These are phyloP conservation scores for Callionymus lyra DNA, from an alignment of 2,113 vertebrate genomes.

Conservation along the genomic window DNA sequence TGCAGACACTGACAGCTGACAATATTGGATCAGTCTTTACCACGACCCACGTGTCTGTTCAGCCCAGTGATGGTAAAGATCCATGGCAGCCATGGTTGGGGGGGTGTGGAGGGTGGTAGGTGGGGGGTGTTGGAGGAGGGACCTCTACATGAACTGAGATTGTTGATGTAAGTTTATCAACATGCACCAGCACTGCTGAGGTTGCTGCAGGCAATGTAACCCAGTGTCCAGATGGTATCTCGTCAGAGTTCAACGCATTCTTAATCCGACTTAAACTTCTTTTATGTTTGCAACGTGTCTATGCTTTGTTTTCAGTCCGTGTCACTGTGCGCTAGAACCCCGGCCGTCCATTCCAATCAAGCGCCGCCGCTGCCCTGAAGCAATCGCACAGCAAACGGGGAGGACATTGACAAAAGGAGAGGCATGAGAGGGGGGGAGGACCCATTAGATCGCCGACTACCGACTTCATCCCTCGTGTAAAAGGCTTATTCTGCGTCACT, in stretches of 20 bases:
- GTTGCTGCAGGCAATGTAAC: slow-evolving; percentile 66
- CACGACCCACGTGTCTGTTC: slow-evolving; percentile 47
- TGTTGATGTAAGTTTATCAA: slow-evolving; percentile 67
- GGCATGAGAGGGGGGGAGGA: slow-evolving; percentile 55
- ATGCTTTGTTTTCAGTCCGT: slow-evolving; percentile 31
- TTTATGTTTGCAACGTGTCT: slow-evolving; percentile 12
- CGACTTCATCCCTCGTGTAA: slow-evolving; percentile 72
- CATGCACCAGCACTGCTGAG: slow-evolving; percentile 66
- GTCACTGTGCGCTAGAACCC: slow-evolving; percentile 16
- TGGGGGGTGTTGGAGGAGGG: slow-evolving; percentile 55
- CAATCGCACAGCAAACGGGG: slow-evolving; percentile 65
- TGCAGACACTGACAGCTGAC: slow-evolving; percentile 67
- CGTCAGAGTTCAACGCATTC: slow-evolving; percentile 25
- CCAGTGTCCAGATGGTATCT: slow-evolving; percentile 37
- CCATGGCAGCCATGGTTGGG: slow-evolving; percentile 63
- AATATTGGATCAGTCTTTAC: slow-evolving; percentile 66
- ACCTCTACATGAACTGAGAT: slow-evolving; percentile 68
- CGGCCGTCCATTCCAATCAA: slow-evolving; percentile 44
- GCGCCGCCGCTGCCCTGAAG: slow-evolving; percentile 66
- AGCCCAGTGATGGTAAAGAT: slow-evolving; percentile 67
- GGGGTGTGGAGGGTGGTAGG: too few species aligned
- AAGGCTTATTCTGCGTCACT: slow-evolving; percentile 61
- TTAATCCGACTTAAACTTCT: slow-evolving; percentile 13
- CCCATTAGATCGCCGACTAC: slow-evolving; percentile 58
- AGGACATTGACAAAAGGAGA: slow-evolving; percentile 64